phyloP scores from a whole-genome alignment of 2,113 vertebrate species.

The Podocnemis expansa region DNA sequence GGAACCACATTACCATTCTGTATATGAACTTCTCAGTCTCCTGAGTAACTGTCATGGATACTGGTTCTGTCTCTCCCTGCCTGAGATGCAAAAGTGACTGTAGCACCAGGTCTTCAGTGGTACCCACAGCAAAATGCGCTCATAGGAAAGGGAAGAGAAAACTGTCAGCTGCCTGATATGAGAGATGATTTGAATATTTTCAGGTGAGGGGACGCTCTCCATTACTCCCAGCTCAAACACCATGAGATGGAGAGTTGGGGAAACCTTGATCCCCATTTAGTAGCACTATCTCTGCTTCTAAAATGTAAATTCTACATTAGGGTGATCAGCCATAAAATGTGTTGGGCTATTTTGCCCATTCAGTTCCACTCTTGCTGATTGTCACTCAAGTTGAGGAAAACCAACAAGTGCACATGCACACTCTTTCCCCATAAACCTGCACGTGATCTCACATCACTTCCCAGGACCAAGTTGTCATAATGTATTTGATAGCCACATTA shows the following conservation, averaged over 20 bases:
- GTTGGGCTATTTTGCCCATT: rapidly evolving
- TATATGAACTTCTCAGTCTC: neutral
- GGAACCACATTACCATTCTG: neutral
- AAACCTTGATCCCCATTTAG: rapidly evolving
- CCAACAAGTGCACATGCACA: rapidly evolving
- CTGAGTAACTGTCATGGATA: neutral
- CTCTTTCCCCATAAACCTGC: neutral
- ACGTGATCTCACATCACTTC: neutral
- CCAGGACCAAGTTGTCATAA: neutral
- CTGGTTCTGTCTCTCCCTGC: neutral
- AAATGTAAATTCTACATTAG: rapidly evolving
- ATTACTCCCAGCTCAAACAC: neutral
- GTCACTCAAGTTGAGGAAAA: neutral
- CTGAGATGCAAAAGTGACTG: neutral
- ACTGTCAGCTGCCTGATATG: neutral
- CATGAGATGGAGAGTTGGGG: rapidly evolving
- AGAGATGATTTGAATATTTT: neutral
- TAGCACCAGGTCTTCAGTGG: neutral
- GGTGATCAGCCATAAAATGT: rapidly evolving
- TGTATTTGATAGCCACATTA: neutral
- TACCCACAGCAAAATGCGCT: rapidly evolving
- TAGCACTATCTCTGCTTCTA: neutral
- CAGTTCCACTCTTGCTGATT: neutral
- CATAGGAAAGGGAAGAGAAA: neutral
- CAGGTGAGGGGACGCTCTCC: no score